A percentile compares a stretch with the other conserved stretches of the same genome.
Conservation (phyloP, 2,113 vertebrate species). For the Bos javanicus region DNA sequence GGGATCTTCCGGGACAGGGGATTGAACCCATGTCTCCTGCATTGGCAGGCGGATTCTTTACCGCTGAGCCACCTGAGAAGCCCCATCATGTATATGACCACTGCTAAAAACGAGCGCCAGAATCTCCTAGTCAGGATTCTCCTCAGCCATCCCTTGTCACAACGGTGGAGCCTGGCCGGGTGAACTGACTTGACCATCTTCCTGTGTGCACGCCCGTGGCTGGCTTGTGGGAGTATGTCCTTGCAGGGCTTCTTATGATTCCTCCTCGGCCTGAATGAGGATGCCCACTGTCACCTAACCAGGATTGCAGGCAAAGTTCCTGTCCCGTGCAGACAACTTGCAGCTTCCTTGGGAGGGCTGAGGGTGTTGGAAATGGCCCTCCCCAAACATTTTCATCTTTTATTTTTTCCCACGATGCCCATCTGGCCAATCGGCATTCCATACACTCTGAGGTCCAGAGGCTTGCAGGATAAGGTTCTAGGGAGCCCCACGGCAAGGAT, state of each 20-base stretch:
- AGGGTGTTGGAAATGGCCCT: not conserved
- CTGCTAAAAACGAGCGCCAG: slow-evolving; percentile 57
- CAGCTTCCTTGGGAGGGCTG: not conserved
- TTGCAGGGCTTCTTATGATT: not conserved
- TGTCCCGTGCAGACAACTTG: not conserved
- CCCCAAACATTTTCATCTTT: not conserved
- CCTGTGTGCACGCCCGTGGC: not conserved
- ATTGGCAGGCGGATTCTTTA: not conserved
- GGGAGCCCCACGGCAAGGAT: not conserved
- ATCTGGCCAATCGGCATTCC: not conserved
- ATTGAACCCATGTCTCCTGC: not conserved
- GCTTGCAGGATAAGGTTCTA: not conserved
- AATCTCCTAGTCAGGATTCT: not conserved
- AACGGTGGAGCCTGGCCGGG: not conserved
- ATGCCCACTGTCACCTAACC: rapidly evolving
- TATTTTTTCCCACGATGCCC: not conserved
- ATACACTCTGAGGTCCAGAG: not conserved
- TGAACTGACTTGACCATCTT: not conserved
- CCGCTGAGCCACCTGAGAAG: not conserved
- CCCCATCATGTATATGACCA: not conserved
- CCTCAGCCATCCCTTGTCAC: not conserved
- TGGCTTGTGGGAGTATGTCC: not conserved
- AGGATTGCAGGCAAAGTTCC: not conserved
- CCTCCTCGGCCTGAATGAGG: not conserved
- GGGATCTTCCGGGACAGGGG: not conserved